Percentiles rank a stretch among this genome's conserved stretches.
phyloP scores from a whole-genome alignment of 2,113 vertebrate genomes.

The Myocastor coypus region DNA sequence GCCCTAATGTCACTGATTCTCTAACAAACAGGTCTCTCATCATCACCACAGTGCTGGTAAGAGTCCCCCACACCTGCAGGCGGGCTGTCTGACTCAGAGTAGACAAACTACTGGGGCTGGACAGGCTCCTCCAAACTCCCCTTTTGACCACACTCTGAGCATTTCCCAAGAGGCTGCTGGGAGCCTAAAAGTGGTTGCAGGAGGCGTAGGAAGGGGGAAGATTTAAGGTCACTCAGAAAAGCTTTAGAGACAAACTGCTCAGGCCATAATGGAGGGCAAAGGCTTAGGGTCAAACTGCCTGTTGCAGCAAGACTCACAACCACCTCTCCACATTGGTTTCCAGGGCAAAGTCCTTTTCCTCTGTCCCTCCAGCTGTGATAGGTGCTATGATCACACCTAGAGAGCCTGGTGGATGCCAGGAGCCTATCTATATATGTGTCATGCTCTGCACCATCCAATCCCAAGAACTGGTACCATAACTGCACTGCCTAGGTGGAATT shows the following conservation, averaged over 20 bases:
- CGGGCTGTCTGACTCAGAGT: neutral
- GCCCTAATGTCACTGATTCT: constrained; percentile 97
- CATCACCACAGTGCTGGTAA: constrained; percentile 98
- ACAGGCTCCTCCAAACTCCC: neutral
- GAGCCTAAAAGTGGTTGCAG: neutral
- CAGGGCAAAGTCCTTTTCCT: neutral
- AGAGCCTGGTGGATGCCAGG: neutral
- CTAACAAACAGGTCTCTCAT: constrained; percentile 97
- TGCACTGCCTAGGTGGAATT: rapidly evolving
- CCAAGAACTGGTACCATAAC: rapidly evolving
- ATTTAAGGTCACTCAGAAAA: neutral
- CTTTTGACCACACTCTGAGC: rapidly evolving
- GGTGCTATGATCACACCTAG: neutral
- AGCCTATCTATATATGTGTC: neutral
- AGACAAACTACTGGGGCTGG: neutral
- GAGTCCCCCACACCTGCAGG: constrained; percentile 44
- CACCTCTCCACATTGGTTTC: neutral
- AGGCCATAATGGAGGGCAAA: neutral
- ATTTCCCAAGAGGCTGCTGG: neutral
- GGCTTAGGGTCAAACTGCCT: neutral
- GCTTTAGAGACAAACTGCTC: neutral
- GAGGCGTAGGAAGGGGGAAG: neutral
- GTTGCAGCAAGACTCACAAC: neutral
- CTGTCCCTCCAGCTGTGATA: rapidly evolving
- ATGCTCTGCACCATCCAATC: neutral